These are phyloP conservation scores for Whitmania pigra DNA, from an alignment of 1,140 invertebrate genomes.

Conservation along the genomic window DNA sequence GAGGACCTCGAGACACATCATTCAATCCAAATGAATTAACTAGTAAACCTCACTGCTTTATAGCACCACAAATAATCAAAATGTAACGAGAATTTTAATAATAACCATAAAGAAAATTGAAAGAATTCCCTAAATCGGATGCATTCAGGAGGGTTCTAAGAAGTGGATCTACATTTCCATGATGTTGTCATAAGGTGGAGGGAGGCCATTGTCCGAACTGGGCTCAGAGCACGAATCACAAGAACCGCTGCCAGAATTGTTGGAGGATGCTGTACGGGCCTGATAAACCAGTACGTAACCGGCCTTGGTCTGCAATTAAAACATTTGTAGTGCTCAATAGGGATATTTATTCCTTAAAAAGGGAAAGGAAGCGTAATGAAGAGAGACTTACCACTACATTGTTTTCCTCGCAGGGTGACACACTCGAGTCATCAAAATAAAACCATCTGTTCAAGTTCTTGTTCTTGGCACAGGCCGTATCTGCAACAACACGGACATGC, in stretches of 20 bases:
- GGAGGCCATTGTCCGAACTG: conserved; percentile 27
- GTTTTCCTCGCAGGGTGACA: conserved; percentile 35
- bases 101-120: too few relatives aligned
- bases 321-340: conserved; percentile 13
- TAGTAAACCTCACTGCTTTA: too few relatives aligned
- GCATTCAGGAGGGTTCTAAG: not conserved
- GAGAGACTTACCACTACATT: conserved; percentile 33
- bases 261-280: conserved; percentile 27
- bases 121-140: conserved; percentile 8
- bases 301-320: conserved; percentile 42
- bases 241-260: conserved; percentile 11
- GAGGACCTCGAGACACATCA: too few relatives aligned
- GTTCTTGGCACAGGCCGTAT: conserved; percentile 49
- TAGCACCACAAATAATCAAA: too few relatives aligned
- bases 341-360: not conserved
- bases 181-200: conserved; percentile 22
- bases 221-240: conserved; percentile 3
- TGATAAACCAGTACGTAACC: conserved; percentile 47
- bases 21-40: too few relatives aligned
- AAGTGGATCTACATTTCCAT: conserved; percentile 3
- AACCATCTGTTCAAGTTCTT: conserved; percentile 46
- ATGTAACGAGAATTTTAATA: too few relatives aligned
- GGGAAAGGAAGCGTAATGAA: not conserved
- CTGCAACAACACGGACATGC: conserved; percentile 29
- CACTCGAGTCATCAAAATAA: conserved; percentile 51